phyloP scores from a whole-genome alignment of 2,113 vertebrate genomes.

The Gopherus flavomarginatus region DNA sequence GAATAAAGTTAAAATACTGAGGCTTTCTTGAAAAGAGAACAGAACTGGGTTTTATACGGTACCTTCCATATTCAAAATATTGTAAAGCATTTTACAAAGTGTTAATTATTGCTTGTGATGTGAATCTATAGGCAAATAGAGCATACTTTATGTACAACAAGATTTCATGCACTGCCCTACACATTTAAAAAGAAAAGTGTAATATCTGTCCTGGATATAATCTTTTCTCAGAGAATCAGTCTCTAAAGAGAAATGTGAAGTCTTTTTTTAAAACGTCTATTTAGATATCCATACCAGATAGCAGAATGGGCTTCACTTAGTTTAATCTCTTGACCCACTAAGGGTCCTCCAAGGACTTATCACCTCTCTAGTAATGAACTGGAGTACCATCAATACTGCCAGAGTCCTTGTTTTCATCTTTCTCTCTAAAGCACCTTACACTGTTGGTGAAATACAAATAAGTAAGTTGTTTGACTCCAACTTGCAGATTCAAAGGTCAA shows the following conservation, averaged over 20 bases:
- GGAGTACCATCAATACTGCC: not conserved
- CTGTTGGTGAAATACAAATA: not conserved
- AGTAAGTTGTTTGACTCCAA: not conserved
- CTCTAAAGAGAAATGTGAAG: not conserved
- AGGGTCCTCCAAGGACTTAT: not conserved
- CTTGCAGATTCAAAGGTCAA: not conserved
- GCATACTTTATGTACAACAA: not conserved
- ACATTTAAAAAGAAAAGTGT: not conserved
- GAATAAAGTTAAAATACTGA: not conserved
- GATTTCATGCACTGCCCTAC: not conserved
- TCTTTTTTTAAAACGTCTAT: not conserved
- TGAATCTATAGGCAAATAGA: not conserved
- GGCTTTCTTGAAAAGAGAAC: not conserved
- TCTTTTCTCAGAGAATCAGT: not conserved
- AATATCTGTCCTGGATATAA: not conserved
- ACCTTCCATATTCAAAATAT: not conserved
- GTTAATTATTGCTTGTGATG: not conserved
- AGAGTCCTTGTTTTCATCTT: not conserved
- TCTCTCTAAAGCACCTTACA: not conserved
- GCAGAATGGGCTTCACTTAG: not conserved
- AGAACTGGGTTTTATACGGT: not conserved
- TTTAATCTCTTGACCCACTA: not conserved
- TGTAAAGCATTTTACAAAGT: not conserved
- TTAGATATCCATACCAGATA: not conserved
- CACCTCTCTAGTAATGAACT: not conserved